These are phyloP conservation scores for Rhineura floridana DNA, from an alignment of 2,113 vertebrate genomes.

Conservation along the genomic window DNA sequence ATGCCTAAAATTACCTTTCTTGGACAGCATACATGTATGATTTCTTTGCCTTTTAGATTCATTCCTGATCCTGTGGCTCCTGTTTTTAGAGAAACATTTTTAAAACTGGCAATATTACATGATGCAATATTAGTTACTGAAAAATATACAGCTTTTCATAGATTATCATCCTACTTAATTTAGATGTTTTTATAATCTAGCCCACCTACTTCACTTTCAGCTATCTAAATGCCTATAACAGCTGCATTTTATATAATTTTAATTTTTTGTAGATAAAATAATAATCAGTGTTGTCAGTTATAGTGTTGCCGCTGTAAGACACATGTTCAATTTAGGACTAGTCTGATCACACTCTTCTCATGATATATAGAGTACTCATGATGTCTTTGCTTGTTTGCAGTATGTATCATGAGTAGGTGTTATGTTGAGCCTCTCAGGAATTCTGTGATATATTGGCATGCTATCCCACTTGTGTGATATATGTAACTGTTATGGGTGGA, in stretches of 20 bases:
- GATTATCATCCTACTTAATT: too few species aligned
- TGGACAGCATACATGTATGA: not conserved
- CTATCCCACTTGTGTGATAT: not conserved
- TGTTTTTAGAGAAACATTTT: not conserved
- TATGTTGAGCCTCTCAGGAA: not conserved
- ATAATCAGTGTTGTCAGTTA: too few species aligned
- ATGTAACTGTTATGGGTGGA: too few species aligned
- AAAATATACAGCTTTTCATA: too few species aligned
- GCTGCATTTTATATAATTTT: too few species aligned
- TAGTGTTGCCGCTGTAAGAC: not conserved
- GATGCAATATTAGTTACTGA: not conserved
- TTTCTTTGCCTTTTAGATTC: not conserved
- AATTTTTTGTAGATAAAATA: too few species aligned
- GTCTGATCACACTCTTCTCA: not conserved
- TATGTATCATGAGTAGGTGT: too few species aligned
- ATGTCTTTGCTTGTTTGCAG: too few species aligned
- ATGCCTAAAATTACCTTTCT: not conserved
- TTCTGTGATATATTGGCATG: not conserved
- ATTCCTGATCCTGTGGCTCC: not conserved
- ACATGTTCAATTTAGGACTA: not conserved
- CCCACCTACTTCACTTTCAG: too few species aligned
- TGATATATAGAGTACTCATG: not conserved
- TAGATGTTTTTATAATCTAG: not conserved
- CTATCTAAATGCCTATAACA: too few species aligned
- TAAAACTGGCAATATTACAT: not conserved